Evolutionary conservation across 2,888 invertebrate species (phyloP).

Genomic region (Loripinus fragilis): DNA sequence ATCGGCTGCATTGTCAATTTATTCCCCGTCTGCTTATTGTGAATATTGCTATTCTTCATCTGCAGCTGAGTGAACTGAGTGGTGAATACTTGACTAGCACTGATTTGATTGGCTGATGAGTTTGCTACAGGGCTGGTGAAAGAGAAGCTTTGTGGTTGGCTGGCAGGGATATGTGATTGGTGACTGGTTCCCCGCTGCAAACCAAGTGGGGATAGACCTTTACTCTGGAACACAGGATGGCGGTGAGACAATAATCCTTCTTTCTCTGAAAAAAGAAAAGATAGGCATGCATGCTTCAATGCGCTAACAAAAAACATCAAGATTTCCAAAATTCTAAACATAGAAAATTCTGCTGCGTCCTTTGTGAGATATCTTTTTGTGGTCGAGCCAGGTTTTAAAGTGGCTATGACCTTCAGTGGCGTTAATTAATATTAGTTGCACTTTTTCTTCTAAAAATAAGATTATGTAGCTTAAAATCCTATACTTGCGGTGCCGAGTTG

Average conservation of each 20-base stretch:
- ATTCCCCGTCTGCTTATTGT: constrained; percentile 63
- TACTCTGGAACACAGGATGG: constrained; percentile 57
- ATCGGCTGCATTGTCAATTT: constrained; percentile 75
- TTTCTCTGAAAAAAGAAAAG: constrained; percentile 46
- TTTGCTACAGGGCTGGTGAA: constrained; percentile 41
- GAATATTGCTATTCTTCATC: constrained; percentile 65
- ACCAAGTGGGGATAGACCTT: constrained; percentile 48
- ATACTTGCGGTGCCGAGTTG: too few species aligned
- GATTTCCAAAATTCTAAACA: too few species aligned
- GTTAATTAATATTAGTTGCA: too few species aligned
- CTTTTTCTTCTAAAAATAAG: too few species aligned
- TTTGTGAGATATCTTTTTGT: too few species aligned
- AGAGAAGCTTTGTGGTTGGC: constrained; percentile 53
- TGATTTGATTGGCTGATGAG: constrained; percentile 49
- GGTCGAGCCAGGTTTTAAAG: too few species aligned
- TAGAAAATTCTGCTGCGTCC: too few species aligned
- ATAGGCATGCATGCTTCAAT: too few species aligned
- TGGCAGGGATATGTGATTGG: constrained; percentile 46
- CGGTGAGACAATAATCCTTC: constrained; percentile 52
- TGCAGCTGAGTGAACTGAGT: constrained; percentile 72
- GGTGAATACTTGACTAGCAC: constrained; percentile 63
- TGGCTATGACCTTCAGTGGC: too few species aligned
- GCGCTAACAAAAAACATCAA: too few species aligned
- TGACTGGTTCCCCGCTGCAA: constrained; percentile 41
- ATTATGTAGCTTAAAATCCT: too few species aligned